Base-by-base conservation (phyloP, 2,888 invertebrate genomes). In the Stenodera caucasica region DNA sequence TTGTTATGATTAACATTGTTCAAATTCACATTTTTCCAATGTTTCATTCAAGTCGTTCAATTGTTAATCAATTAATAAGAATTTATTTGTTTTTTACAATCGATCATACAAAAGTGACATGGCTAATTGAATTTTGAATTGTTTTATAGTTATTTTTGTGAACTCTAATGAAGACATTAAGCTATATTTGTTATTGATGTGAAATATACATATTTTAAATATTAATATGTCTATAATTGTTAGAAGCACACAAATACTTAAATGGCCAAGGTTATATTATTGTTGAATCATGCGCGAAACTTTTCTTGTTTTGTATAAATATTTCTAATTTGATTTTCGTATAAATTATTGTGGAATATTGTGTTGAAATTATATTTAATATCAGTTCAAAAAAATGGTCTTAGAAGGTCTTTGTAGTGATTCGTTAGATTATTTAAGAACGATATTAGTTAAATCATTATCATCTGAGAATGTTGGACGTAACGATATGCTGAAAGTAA, bases 381-480 rank as follows among this genome's bases (percentile, higher is more conserved):
- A 30, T 30, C 26, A 15, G 5, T 7, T 14, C 14, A 7, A 14
- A 54, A 60, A 50, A 56, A 70, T 71, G 72, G 70, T 71, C 54
- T 67, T 55, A 26, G 61, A 64, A 51, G 55, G 58, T 26, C 45
- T 61, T 14, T 32, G 30, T 37, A 81, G 81, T 74, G 81, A 82
- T 72, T 83, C 84, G 61, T 78, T 85, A 61, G 82, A 83, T 67
- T 82, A 83, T 67, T 80, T 85, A 60, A 76, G 85, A 61, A 84
- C 84, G 57, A 84, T 85, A 69, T 80, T 85, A 57, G 83, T 85
- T 68, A 82, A 82, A 63, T 84, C 85, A 40, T 72, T 85, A 70
- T 83, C 84, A 32, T 79, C 82, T 64, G 85, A 85, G 77, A 85
- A 85, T 75, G 80, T 85, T 58, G 82, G 83, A 8, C 79, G 81